Conservation (phyloP, 2,888 invertebrate species). For the Athripsodes cinereus region DNA sequence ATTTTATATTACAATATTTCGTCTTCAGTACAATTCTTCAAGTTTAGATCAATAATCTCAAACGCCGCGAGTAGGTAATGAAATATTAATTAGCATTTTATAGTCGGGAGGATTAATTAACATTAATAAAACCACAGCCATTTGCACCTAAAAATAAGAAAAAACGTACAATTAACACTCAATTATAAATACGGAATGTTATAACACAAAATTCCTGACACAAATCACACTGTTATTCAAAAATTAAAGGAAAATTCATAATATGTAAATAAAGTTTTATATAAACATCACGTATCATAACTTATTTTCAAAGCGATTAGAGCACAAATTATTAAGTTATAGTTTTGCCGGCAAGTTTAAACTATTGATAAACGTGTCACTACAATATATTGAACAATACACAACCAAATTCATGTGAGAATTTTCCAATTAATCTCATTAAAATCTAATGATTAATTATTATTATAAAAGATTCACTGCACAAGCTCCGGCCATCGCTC, state of each 20-base stretch:
- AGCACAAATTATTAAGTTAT: neutral
- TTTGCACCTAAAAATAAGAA: neutral
- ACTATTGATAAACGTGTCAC: neutral
- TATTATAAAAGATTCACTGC: neutral
- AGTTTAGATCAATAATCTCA: neutral
- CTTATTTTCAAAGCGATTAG: neutral
- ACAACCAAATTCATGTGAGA: neutral
- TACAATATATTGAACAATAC: neutral
- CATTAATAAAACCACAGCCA: neutral
- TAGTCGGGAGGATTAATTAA: neutral
- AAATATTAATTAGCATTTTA: constrained; percentile 1
- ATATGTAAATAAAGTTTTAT: neutral
- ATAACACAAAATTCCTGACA: neutral
- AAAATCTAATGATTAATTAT: neutral
- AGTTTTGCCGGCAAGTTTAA: constrained; percentile 1
- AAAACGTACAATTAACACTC: neutral
- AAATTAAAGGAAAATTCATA: neutral
- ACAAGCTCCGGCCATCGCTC: neutral
- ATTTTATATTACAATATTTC: too few relatives aligned
- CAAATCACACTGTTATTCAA: neutral
- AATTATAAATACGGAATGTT: too few relatives aligned
- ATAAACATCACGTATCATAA: neutral
- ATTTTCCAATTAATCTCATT: neutral
- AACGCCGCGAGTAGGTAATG: neutral
- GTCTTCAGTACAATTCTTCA: too few relatives aligned